Percentiles rank a stretch among this genome's conserved stretches.
Evolutionary conservation across 2,113 vertebrate genomes (phyloP).

Genomic region (Puma concolor): DNA sequence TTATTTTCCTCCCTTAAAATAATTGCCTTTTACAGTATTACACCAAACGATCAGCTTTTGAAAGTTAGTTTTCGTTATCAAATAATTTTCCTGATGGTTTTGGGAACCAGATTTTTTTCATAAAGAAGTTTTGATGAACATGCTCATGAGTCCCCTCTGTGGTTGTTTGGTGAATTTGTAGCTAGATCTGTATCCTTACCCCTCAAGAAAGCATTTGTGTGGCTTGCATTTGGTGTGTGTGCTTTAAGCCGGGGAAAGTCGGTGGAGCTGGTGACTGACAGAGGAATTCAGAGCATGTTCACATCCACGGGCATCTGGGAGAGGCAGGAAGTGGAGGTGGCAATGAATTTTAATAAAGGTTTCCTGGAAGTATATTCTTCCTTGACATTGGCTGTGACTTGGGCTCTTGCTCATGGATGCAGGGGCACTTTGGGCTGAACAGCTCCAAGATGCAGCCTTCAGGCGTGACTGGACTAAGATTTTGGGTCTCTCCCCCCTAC

Average conservation of each 20-base stretch:
- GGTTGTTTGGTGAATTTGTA: not conserved
- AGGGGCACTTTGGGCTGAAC: not conserved
- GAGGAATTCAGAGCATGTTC: too few species aligned
- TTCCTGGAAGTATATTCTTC: not conserved
- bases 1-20: not conserved
- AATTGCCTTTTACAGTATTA: not conserved
- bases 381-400: not conserved
- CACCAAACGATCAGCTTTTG: not conserved
- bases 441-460: not conserved
- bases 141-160: not conserved
- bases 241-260: not conserved
- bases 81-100: not conserved
- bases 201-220: not conserved
- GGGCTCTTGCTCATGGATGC: not conserved
- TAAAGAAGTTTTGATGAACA: not conserved
- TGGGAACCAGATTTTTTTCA: not conserved
- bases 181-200: not conserved
- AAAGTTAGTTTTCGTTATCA: not conserved
- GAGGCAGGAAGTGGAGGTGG: not conserved
- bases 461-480: not conserved
- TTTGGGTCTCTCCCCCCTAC: not conserved
- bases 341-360: not conserved
- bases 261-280: not conserved
- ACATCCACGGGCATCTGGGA: rapidly evolving
- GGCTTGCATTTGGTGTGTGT: not conserved